Percentiles rank a stretch among this genome's conserved stretches.
phyloP scores from a whole-genome alignment of 53 echinoderm and acorn worm genomes.

The Paracentrotus lividus region DNA sequence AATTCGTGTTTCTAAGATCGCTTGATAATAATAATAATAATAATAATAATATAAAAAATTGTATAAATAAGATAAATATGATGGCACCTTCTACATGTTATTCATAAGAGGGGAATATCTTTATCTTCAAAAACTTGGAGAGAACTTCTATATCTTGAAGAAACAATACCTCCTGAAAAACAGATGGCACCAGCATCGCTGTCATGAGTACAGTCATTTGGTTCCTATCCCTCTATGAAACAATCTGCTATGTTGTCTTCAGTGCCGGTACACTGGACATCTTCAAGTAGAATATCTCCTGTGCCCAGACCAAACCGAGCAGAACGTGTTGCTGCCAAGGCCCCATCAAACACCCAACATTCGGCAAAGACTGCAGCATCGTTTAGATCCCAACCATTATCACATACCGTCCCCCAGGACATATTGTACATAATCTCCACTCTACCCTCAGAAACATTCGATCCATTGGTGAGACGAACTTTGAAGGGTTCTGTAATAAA shows the following conservation, averaged over 20 bases:
- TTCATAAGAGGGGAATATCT: no score
- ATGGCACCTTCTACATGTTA: no score
- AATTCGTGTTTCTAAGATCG: no score
- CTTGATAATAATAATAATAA: no score
- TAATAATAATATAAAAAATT: neutral
- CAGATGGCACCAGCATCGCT: conserved; percentile 65
- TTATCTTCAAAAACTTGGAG: no score
- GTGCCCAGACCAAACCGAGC: neutral
- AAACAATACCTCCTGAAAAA: neutral
- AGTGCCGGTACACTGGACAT: conserved; percentile 44
- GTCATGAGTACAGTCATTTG: conserved; percentile 38
- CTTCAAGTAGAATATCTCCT: conserved; percentile 52
- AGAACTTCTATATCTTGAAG: no score
- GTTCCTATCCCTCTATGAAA: neutral
- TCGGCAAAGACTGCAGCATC: neutral
- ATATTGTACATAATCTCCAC: conserved; percentile 25
- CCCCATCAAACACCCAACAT: neutral
- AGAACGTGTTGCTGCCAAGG: neutral
- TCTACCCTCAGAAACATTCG: neutral
- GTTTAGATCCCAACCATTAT: conserved; percentile 9
- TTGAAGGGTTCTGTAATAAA: neutral
- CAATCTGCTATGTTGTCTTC: conserved; percentile 47
- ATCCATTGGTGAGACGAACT: conserved; percentile 9
- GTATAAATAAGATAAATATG: no score
- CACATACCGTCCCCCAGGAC: conserved; percentile 40